Base-by-base conservation (phyloP, 92 coral and sea anemone genomes). In the Chrysogorgia sp. region DNA sequence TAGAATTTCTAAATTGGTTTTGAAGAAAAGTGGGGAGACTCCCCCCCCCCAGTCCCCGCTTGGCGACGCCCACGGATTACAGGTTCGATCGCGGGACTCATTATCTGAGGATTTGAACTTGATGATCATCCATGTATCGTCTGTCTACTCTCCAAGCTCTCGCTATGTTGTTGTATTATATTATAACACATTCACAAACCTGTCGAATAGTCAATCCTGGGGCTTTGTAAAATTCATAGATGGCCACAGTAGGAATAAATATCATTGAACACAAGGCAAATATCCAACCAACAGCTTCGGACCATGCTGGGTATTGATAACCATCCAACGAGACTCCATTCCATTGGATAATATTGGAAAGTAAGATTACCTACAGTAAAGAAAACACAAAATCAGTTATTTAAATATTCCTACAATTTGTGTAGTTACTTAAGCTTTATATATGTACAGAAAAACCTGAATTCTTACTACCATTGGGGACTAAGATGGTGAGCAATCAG, bases 261-360 rank as follows among this genome's bases (percentile, higher is more conserved):
- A 59, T 20, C 37, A 82, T 75, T 23, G 86, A 81, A 40, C 15
- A 0, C 1, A 82, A 58, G 52, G 81, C 74, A 72, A 82, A 45
- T 41, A 74, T 29, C 86, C 86, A 82, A 15, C 86, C 86, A n/a
- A 82, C 49, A 1, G 41, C 19, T 43, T 82, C 86, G 17, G 86
- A 81, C 86, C 86, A 82, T 32, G 20, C 82, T 19, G 86, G 86
- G 50, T 71, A 82, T 3, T 80, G 62, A 0, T 28, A 47, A 9
- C 76, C 82, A 50, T 82, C 63, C 66, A 72, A 72, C 55, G 71
- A 71, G 66, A 82, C 75, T n/a, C 86, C 86, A 47, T 74, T 82
- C 86, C 86, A 82, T 32, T 82, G 61, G 43, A 82, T 58, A 13
- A 82, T 56, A 22, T 82, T 82, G 3, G 86, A 80, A 41, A 82